phyloP scores from a whole-genome alignment of 2,888 invertebrate genomes.

The Sesia bembeciformis region DNA sequence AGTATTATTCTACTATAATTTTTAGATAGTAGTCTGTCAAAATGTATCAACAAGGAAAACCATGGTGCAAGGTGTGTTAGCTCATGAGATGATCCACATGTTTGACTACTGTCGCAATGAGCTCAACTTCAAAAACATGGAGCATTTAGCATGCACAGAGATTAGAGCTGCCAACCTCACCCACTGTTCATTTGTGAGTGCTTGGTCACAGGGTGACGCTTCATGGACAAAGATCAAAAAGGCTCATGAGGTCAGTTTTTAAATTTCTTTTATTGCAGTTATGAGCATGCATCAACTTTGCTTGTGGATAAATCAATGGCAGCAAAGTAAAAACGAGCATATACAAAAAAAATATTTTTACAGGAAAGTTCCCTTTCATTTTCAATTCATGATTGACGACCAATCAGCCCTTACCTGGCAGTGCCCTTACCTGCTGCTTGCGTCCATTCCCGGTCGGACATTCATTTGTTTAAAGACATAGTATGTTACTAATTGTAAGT shows the following conservation, averaged over 20 bases:
- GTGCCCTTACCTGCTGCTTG: no score
- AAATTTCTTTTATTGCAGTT: no score
- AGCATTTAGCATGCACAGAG: slow-evolving; percentile 96
- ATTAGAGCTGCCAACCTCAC: slow-evolving; percentile 95
- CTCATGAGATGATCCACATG: slow-evolving; percentile 97
- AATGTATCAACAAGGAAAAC: slow-evolving; percentile 82
- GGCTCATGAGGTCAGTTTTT: slow-evolving; percentile 80
- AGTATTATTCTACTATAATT: slow-evolving; percentile 8
- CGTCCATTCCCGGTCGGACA: no score
- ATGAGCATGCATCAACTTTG: not conserved
- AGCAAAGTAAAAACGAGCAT: no score
- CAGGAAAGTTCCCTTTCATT: not conserved
- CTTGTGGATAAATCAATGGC: not conserved
- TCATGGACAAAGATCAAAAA: slow-evolving; percentile 81
- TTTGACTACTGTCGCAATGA: slow-evolving; percentile 94
- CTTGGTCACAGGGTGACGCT: slow-evolving; percentile 85
- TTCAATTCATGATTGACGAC: not conserved
- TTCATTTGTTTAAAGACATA: no score
- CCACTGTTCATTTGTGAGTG: slow-evolving; percentile 91
- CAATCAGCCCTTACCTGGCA: no score
- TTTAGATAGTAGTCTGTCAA: slow-evolving; percentile 91
- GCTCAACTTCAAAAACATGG: slow-evolving; percentile 89
- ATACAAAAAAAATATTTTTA: no score
- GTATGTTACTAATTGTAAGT: no score
- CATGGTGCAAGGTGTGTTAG: slow-evolving; percentile 85